phyloP scores from a whole-genome alignment of 2,797 vertebrate species.

The Poecile montanus region DNA sequence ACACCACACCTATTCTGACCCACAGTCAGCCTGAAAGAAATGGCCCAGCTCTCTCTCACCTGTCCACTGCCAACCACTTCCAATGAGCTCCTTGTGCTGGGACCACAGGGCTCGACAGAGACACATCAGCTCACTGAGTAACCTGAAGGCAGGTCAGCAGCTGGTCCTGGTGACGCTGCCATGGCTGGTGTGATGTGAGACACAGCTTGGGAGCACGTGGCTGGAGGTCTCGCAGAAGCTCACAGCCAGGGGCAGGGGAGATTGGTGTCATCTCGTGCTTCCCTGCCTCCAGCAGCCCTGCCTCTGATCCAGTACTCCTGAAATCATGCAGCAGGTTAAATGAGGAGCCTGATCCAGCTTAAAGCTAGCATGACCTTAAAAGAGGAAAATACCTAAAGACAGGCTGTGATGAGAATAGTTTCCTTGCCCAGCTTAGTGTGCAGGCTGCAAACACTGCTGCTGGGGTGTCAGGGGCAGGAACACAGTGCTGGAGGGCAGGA shows the following conservation, averaged over 20 bases:
- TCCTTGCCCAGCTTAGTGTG: not conserved
- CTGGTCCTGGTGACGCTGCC: not conserved
- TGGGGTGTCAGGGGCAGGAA: not conserved
- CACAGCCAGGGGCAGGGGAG: fast-evolving
- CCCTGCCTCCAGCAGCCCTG: not conserved
- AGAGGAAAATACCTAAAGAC: not conserved
- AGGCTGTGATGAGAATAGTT: fast-evolving
- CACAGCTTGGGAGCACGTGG: fast-evolving
- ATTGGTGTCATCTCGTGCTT: not conserved
- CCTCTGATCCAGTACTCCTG: not conserved
- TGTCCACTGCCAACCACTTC: not conserved
- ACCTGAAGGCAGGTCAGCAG: not conserved
- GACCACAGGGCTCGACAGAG: fast-evolving
- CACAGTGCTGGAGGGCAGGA: not conserved
- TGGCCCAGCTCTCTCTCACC: not conserved
- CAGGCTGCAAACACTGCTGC: not conserved
- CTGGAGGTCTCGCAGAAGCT: fast-evolving
- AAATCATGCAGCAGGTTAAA: not conserved
- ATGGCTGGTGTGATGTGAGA: not conserved
- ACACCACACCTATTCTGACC: not conserved
- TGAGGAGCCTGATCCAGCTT: not conserved
- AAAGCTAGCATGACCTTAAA: not conserved
- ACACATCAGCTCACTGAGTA: fast-evolving
- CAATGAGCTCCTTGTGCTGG: not conserved
- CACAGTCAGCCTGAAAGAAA: not conserved